These are phyloP conservation scores for Syrmaticus mikado DNA, from an alignment of 2,113 vertebrate genomes.

Conservation along the genomic window DNA sequence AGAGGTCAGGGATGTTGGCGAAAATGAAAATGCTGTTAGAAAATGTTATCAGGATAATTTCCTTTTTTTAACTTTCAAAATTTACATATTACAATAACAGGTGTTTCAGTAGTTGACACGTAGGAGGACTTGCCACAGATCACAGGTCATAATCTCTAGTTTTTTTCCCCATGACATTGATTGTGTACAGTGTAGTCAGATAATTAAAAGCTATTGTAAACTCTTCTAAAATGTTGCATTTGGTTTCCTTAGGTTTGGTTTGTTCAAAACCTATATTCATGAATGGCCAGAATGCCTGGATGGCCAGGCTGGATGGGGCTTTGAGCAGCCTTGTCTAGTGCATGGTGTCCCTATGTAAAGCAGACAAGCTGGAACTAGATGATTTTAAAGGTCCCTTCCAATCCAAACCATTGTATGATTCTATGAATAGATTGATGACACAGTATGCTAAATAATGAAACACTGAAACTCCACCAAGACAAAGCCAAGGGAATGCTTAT, in stretches of 20 bases:
- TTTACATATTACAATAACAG: neutral
- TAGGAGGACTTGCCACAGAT: neutral
- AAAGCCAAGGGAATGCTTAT: neutral
- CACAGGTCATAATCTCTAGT: neutral
- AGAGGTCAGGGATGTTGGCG: neutral
- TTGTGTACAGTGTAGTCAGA: neutral
- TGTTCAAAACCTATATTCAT: conserved; percentile 26
- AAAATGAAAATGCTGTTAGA: neutral
- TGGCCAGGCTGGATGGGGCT: too few relatives aligned
- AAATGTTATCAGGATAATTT: neutral
- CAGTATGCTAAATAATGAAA: conserved; percentile 41
- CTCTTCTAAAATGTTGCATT: neutral
- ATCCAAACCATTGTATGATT: too few relatives aligned
- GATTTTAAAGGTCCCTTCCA: too few relatives aligned
- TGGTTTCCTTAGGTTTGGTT: neutral
- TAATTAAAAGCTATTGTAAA: neutral
- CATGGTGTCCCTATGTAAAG: too few relatives aligned
- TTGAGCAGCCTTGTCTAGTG: too few relatives aligned
- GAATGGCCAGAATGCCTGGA: neutral
- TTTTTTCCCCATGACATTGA: neutral
- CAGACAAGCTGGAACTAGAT: too few relatives aligned
- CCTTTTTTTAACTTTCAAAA: neutral
- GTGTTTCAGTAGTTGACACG: neutral
- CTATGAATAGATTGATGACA: neutral
- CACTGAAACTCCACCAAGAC: conserved; percentile 15